Evolutionary conservation across 1,140 invertebrate genomes (phyloP), one percentile per base, ranked within the genome.

Genomic region (Mactra quadrangularis): DNA sequence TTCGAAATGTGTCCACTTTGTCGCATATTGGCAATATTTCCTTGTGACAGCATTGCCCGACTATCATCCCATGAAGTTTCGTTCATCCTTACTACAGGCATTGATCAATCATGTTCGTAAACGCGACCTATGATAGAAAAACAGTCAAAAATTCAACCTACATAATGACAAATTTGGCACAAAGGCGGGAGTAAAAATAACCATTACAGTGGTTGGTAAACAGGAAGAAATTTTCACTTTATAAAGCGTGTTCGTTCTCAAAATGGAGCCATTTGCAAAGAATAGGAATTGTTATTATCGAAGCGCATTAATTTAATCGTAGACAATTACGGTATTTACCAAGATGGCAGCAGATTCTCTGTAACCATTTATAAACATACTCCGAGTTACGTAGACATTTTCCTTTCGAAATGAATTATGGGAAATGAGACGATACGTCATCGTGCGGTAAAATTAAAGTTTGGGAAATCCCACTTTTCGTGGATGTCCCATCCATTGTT

Each of bases 1-100:
- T 97, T 96, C 83, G 95, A 92, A 79, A 79, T 62, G 50, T 84
- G 59, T 29, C 76, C 82, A 55, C 89, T 84, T 55, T 74, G 85
- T 38, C 85, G 55, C 72, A 74, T 83, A 50, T 66, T 62, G 29
- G 62, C 76, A 41, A 71, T 84, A 84, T 75, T 85, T 78, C 85
- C 87, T 66, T 89, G 88, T 83, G 85, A 82, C 87, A 92, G 77
- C 87, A 90, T 90, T 68, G 81, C 85, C 77, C 87, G 85, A 68
- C 84, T 88, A 78, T 87, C 87, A 83, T 92, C 87, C 90, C 90
- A 92, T 66, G 89, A 90, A 87, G 84, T 88, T 68, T 88, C 87
- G 82, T 88, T 89, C 90, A 91, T 92, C 62, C 83, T 92, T 87
- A 83, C 85, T 66, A 89, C 87, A 86, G 89, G 85, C 87, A 91